Percentiles rank a stretch among this genome's conserved stretches.
Conservation (phyloP, 2,888 invertebrate genomes). For the Thelaira solivaga region DNA sequence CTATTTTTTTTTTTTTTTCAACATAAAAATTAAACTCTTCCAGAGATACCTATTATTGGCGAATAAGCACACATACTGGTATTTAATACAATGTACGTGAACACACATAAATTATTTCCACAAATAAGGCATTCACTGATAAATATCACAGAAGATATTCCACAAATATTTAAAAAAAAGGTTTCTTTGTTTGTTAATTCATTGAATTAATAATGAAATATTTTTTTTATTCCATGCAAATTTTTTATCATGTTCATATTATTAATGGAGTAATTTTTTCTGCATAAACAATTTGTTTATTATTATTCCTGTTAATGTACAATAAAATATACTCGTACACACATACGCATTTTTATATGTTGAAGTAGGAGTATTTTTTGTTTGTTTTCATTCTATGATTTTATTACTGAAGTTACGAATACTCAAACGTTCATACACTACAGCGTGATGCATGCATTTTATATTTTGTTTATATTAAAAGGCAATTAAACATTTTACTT, state of each 20-base stretch:
- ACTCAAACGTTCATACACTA: conserved; percentile 9
- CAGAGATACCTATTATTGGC: background rate
- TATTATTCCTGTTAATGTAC: conserved; percentile 29
- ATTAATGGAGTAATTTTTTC: conserved; percentile 52
- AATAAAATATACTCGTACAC: too few species aligned
- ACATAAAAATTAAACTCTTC: background rate
- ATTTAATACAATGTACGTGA: conserved; percentile 19
- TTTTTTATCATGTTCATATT: conserved; percentile 25
- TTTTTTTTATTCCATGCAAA: background rate
- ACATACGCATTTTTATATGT: too few species aligned
- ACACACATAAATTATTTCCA: conserved; percentile 45
- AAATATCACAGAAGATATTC: conserved; percentile 12
- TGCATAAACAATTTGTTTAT: conserved; percentile 42
- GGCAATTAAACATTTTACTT: conserved; percentile 48
- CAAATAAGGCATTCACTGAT: conserved; percentile 41
- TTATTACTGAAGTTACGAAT: conserved; percentile 9
- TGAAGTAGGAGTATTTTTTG: too few species aligned
- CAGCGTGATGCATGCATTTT: conserved; percentile 1
- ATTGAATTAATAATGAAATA: conserved; percentile 43
- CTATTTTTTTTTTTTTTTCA: background rate
- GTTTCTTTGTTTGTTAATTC: conserved; percentile 51
- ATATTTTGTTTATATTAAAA: conserved; percentile 29
- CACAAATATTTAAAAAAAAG: conserved; percentile 19
- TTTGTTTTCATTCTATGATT: conserved; percentile 1
- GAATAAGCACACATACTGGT: background rate